These are phyloP conservation scores for Lamellibrachia columna DNA, from an alignment of 2,888 invertebrate genomes.

Conservation along the genomic window DNA sequence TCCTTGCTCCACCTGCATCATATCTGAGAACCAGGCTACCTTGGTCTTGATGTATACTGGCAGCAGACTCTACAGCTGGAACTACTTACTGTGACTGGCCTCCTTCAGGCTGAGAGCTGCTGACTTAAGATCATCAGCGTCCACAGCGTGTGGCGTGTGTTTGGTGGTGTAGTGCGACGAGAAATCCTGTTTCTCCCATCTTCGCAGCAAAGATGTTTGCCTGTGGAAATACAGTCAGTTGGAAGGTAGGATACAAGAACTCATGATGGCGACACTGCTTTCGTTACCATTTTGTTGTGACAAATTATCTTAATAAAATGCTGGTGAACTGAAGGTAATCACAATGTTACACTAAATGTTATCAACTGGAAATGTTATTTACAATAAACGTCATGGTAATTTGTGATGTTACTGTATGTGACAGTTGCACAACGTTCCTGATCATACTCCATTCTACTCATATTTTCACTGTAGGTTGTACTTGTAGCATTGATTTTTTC, in stretches of 20 bases:
- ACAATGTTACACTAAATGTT: not conserved
- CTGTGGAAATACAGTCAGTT: not conserved
- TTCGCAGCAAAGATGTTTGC: not conserved
- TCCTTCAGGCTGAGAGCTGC: not conserved
- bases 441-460: not conserved
- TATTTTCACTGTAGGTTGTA: not conserved
- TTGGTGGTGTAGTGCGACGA: not conserved
- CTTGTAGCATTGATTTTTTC: not conserved
- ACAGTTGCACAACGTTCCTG: not conserved
- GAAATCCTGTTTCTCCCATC: not conserved
- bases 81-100: not conserved
- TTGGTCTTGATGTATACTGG: not conserved
- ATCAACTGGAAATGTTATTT: not conserved
- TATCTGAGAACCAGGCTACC: not conserved
- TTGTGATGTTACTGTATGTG: not conserved
- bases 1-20: not conserved
- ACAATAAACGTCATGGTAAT: not conserved
- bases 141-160: not conserved
- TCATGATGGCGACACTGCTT: not conserved
- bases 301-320: not conserved
- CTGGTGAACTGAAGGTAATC: not conserved
- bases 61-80: not conserved
- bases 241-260: not conserved
- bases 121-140: not conserved
- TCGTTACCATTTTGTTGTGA: not conserved